Conservation (phyloP, 1,140 invertebrate genomes). For the Hyphantria cunea region DNA sequence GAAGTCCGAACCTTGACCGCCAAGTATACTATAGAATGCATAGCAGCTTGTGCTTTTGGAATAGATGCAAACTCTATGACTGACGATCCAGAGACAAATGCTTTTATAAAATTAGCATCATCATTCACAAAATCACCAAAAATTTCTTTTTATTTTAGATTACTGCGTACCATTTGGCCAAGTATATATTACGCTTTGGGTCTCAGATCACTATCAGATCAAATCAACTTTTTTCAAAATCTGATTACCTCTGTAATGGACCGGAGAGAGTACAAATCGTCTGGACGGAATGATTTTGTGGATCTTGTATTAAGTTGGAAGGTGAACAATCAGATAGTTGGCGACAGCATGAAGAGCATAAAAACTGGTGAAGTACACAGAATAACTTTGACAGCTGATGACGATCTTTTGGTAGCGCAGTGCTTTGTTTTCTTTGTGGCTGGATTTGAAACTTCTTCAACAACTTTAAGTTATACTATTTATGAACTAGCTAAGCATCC, state of each 20-base stretch:
- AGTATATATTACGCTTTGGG: slow-evolving; percentile 43
- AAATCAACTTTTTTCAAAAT: slow-evolving; percentile 43
- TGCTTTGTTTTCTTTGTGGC: slow-evolving; percentile 54
- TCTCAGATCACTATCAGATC: slow-evolving; percentile 27
- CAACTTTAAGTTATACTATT: slow-evolving; percentile 78
- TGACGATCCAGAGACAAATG: slow-evolving; percentile 49
- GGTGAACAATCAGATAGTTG: slow-evolving; percentile 37
- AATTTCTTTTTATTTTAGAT: slow-evolving; percentile 21
- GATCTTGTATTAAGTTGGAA: slow-evolving; percentile 45
- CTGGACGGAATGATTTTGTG: slow-evolving; percentile 47
- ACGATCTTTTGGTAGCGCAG: slow-evolving; percentile 60
- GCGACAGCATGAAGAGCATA: slow-evolving; percentile 41
- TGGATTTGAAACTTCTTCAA: slow-evolving; percentile 69
- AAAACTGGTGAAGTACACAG: slow-evolving; percentile 34
- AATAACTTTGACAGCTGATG: slow-evolving; percentile 34
- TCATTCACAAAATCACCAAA: slow-evolving; percentile 40
- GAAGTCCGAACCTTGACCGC: slow-evolving; percentile 73
- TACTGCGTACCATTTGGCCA: slow-evolving; percentile 46
- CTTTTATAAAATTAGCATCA: slow-evolving; percentile 77
- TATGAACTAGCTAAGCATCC: slow-evolving; percentile 83
- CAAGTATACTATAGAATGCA: slow-evolving; percentile 82
- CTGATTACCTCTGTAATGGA: slow-evolving; percentile 46
- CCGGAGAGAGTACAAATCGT: slow-evolving; percentile 35
- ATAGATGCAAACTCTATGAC: slow-evolving; percentile 79
- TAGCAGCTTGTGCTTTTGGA: slow-evolving; percentile 82